Evolutionary conservation across 2,888 invertebrate species (phyloP).

Genomic region (Meteorus colon): DNA sequence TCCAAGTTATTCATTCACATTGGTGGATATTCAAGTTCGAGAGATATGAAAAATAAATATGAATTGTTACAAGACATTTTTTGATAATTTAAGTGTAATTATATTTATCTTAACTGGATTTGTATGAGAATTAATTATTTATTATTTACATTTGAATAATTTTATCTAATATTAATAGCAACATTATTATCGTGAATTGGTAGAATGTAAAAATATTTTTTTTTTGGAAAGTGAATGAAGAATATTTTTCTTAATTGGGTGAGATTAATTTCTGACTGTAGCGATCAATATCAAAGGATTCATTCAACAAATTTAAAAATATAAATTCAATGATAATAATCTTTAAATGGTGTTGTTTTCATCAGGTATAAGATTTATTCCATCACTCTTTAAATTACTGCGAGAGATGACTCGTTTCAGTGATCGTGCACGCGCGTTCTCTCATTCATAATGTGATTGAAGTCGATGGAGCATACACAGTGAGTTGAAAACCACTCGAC

Average conservation of each 20-base stretch:
- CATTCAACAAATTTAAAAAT: not conserved
- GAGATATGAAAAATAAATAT: not conserved
- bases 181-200: too few relatives aligned
- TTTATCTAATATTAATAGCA: too few relatives aligned
- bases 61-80: too few relatives aligned
- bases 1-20: not conserved
- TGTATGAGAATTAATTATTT: too few relatives aligned
- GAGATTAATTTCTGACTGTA: too few relatives aligned
- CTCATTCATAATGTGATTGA: conserved; percentile 62
- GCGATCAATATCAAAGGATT: not conserved
- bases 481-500: conserved; percentile 66
- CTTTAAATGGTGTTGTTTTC: conserved; percentile 5
- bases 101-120: too few relatives aligned
- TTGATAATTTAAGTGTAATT: too few relatives aligned
- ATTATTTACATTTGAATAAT: too few relatives aligned
- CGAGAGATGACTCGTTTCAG: conserved; percentile 40
- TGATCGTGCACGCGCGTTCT: conserved; percentile 31
- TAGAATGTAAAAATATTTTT: too few relatives aligned
- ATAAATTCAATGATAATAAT: not conserved
- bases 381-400: not conserved
- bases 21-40: not conserved
- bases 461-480: conserved; percentile 66
- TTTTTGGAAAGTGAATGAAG: too few relatives aligned
- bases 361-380: conserved; percentile 13
- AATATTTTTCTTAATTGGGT: too few relatives aligned